These are phyloP conservation scores for Chaenodraco wilsoni DNA, from an alignment of 2,797 vertebrate genomes.

Conservation along the genomic window DNA sequence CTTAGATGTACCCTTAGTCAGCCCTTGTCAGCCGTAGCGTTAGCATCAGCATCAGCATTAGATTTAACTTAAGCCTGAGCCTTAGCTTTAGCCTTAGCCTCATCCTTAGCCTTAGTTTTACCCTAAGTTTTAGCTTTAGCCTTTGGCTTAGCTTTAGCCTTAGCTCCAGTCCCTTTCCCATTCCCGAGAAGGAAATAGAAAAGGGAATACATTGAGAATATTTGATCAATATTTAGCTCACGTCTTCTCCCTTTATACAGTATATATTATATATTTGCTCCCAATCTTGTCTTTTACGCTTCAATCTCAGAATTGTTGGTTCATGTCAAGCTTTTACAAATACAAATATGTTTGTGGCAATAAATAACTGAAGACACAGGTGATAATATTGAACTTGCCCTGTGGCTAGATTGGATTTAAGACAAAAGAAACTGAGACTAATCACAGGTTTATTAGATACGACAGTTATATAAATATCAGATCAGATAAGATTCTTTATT, in stretches of 20 bases:
- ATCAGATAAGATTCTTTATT: not conserved
- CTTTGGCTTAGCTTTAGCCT: not conserved
- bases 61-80: too few relatives aligned
- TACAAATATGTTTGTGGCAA: conserved; percentile 18
- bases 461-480: conserved; percentile 8
- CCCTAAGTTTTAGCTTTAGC: too few relatives aligned
- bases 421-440: conserved; percentile 17
- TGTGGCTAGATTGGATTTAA: conserved; percentile 32
- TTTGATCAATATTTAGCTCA: conserved; percentile 21
- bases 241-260: not conserved
- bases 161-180: conserved; percentile 35
- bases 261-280: not conserved
- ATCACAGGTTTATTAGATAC: conserved; percentile 21
- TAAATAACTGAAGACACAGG: conserved; percentile 28
- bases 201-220: conserved; percentile 15
- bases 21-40: too few relatives aligned
- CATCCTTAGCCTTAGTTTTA: too few relatives aligned
- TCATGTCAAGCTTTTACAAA: conserved; percentile 13
- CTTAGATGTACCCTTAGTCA: too few relatives aligned
- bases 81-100: too few relatives aligned
- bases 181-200: conserved; percentile 5
- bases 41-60: too few relatives aligned
- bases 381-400: conserved; percentile 30
- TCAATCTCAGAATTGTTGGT: conserved; percentile 12
- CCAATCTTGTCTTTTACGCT: conserved; percentile 18